Base-by-base conservation (phyloP, 1,140 invertebrate genomes). In the Drosophila burlai region DNA sequence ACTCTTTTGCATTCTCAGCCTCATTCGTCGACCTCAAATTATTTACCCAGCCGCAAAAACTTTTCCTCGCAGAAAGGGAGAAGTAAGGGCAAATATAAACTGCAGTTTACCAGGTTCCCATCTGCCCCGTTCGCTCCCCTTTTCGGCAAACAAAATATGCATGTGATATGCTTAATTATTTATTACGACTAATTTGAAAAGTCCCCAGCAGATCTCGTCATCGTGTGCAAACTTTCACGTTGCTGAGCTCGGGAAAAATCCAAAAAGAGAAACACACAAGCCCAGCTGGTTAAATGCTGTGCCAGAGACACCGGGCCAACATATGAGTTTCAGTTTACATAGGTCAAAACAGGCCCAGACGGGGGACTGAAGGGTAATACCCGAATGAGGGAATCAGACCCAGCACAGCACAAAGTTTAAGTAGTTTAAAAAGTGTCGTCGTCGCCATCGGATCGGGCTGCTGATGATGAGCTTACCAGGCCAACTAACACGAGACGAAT, bases 111-210 rank as follows among this genome's bases (percentile, higher is more conserved):
- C 47, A 49, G 38, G 10, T 16, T 36, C 21, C 29, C 46, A 18
- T 42, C 36, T 38, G 4, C 4, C 36, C 36, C 36, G 4, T 11
- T 38, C 36, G 11, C 11, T 13, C 15, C 31, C 15, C 31, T 16
- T 42, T 26, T 60, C 67, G 36, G 54, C 68, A 52, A 59, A 61
- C 38, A 73, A 60, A 73, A 73, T 50, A 78, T 73, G 50, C 79
- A 87, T 87, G 77, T 74, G 76, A 87, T 87, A 89, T 81, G 73
- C 76, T 89, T 87, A 87, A 89, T 87, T 87, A 87, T 87, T 89
- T 84, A 89, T 84, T 75, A 89, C 65, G 84, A 89, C 83, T 87
- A 89, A 87, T 89, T 89, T 89, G 83, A 90, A 89, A 89, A 89
- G 78, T 79, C 67, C 57, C 63, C 52, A 45, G 40, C 54, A 80